Conservation (phyloP, 2,113 vertebrate genomes). For the Puntigrus tetrazona region DNA sequence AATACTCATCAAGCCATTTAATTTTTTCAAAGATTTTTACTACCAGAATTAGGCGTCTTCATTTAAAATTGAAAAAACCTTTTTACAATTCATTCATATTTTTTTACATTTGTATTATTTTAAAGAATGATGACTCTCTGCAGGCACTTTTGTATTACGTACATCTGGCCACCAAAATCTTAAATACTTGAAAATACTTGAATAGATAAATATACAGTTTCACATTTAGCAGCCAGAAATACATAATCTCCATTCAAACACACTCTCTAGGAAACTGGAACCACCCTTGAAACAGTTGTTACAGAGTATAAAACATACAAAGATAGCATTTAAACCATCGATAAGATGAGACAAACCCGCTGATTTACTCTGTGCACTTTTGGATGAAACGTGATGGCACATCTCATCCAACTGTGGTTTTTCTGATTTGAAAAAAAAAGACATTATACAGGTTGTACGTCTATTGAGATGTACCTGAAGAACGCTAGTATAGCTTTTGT, state of each 20-base stretch:
- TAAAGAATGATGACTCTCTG: neutral
- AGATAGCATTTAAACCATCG: neutral
- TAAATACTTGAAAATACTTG: no score
- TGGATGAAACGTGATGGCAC: neutral
- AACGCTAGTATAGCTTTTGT: neutral
- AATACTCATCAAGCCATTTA: slow-evolving; percentile 13
- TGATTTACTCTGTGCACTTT: neutral
- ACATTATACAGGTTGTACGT: neutral
- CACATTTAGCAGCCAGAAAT: neutral
- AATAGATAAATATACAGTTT: neutral
- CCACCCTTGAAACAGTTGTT: neutral
- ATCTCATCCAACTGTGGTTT: neutral
- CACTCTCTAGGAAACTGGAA: slow-evolving; percentile 1
- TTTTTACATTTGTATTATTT: neutral
- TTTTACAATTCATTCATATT: neutral
- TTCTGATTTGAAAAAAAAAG: neutral
- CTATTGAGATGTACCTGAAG: neutral
- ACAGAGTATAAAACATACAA: slow-evolving; percentile 3
- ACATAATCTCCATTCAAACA: neutral
- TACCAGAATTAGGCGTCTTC: neutral
- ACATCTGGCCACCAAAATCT: neutral
- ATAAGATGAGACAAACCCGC: neutral
- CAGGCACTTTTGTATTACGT: neutral
- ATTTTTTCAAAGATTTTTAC: neutral
- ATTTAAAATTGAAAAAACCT: neutral